phyloP scores from a whole-genome alignment of 2,888 invertebrate genomes.

The Metopia argyrocephala region DNA sequence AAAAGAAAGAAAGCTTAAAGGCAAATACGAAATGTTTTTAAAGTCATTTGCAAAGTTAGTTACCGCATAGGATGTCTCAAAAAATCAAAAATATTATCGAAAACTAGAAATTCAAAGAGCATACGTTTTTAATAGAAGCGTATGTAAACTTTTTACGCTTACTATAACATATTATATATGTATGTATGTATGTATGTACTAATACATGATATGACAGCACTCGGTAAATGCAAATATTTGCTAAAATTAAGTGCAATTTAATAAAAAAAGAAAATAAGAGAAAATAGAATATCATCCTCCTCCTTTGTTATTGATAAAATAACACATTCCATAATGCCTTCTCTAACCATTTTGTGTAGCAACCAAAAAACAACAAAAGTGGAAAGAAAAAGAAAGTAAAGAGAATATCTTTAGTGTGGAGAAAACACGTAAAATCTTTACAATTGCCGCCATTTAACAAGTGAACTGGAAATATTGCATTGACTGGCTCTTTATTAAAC shows the following conservation, averaged over 20 bases:
- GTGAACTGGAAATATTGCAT: conserved; percentile 35
- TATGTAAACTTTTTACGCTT: background rate
- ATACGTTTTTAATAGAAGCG: background rate
- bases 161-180: background rate
- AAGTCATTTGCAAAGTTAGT: too few relatives aligned
- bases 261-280: background rate
- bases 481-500: background rate
- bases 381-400: background rate
- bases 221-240: conserved; percentile 7
- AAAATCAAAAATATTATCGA: background rate
- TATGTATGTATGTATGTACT: too few relatives aligned
- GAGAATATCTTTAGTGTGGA: background rate
- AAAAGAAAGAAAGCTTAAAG: too few relatives aligned
- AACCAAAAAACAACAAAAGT: background rate
- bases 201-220: too few relatives aligned
- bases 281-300: background rate
- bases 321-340: background rate
- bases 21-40: too few relatives aligned
- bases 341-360: background rate
- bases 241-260: background rate
- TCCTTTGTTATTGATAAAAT: conserved; percentile 12
- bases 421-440: conserved; percentile 16
- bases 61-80: too few relatives aligned
- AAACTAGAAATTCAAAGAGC: background rate
- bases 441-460: conserved; percentile 29